Base-by-base conservation (phyloP, 2,888 invertebrate species). In the Oxytorus armatus region DNA sequence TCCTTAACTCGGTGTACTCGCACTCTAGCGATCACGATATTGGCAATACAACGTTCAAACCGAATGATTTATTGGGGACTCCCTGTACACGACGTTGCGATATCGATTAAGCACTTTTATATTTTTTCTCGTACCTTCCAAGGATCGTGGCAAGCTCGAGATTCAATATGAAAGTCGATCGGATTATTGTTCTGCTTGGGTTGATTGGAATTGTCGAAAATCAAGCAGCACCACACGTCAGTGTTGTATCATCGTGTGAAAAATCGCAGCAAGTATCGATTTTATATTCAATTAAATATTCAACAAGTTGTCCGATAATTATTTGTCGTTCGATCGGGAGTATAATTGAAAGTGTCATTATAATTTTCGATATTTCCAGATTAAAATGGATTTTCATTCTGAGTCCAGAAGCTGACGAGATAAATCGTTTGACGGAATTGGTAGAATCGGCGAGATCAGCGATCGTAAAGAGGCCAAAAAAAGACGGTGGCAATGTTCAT, bases 311-410 rank as follows among this genome's bases (percentile, higher is more conserved):
- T 8, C 4, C 10, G 36, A 36, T 1, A 36, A 36, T 36, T 3
- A 29, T 29, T 29, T 29, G 29, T n/a, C 18, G 21, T 11, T 49
- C 7, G 11, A 4, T 21, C 21, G 21, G 3, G 14, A 1, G 25
- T n/a, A n/a, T n/a, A n/a, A n/a, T n/a, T n/a, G n/a, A n/a, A n/a
- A n/a, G n/a, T n/a, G n/a, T n/a, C n/a, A n/a, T n/a, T n/a, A n/a
- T n/a, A n/a, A n/a, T n/a, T n/a, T 63, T 61, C 18, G 29, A 33
- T 70, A 11, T 63, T 68, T 53, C 3, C 63, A 82, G 82, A 36
- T 65, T 57, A 18, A 55, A 70, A 69, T 77, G 80, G 16, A 21
- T 74, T 29, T 79, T 83, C 25, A 42, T 61, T 14, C 65, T 83
- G 5, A 53, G 47, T 21, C 65, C 77, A 10, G 21, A 69, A 11